Conservation (phyloP, 2,888 invertebrate genomes). For the Platypus cylindrus region DNA sequence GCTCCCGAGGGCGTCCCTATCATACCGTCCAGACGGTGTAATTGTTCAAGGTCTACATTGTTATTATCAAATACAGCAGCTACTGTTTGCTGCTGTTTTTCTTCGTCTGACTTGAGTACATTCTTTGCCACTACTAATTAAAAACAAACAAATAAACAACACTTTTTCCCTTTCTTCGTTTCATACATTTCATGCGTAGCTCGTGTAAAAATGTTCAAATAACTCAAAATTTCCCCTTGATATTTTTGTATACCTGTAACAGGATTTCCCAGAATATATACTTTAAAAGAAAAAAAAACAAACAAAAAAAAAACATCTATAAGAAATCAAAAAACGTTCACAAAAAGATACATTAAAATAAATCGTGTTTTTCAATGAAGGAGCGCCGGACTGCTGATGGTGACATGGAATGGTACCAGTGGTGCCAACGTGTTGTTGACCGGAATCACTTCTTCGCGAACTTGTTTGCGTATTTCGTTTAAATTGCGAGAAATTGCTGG, state of each 20-base stretch:
- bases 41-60: no score
- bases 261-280: constrained; percentile 1
- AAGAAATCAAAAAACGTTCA: no score
- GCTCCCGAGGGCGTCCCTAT: constrained; percentile 1
- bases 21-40: constrained; percentile 2
- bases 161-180: no score
- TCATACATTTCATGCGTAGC: no score
- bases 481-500: constrained; percentile 3
- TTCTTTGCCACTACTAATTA: no score
- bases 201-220: no score
- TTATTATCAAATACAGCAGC: no score
- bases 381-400: constrained; percentile 2
- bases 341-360: constrained; percentile 2
- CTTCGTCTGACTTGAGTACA: no score
- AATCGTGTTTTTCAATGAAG: constrained; percentile 5
- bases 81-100: no score
- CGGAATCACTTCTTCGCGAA: constrained; percentile 5
- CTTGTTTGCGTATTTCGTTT: constrained; percentile 7
- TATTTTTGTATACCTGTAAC: constrained; percentile 1
- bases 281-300: neutral
- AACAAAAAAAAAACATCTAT: no score
- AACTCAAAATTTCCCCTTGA: neutral
- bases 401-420: constrained; percentile 3
- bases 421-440: constrained; percentile 7
- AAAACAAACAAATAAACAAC: no score